phyloP scores from a whole-genome alignment of 2,113 vertebrate species.

The Nasalis larvatus region DNA sequence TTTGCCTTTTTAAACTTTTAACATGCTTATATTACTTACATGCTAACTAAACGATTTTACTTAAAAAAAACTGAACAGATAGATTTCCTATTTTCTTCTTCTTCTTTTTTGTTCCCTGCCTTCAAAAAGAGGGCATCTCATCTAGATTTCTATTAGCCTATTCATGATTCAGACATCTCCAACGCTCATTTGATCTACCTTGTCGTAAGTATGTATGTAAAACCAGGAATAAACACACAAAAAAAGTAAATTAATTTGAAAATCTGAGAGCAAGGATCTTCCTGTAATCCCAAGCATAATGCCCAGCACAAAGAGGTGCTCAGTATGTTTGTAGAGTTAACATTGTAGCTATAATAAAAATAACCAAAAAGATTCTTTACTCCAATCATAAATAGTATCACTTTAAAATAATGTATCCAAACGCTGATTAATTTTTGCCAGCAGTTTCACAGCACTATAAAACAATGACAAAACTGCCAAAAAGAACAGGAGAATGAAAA shows the following conservation, averaged over 20 bases:
- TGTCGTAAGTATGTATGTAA: background rate
- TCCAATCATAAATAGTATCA: background rate
- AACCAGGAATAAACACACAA: background rate
- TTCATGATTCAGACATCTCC: background rate
- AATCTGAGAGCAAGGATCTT: background rate
- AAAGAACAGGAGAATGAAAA: background rate
- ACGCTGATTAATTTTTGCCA: background rate
- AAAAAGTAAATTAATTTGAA: background rate
- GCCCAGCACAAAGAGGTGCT: background rate
- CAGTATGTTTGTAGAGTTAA: background rate
- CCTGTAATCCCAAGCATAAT: background rate
- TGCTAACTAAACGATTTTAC: conserved; percentile 16
- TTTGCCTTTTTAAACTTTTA: conserved; percentile 42
- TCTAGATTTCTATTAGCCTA: conserved; percentile 14
- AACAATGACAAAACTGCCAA: background rate
- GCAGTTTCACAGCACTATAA: background rate
- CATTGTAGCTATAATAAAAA: background rate
- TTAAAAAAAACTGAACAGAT: background rate
- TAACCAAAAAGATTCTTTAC: background rate
- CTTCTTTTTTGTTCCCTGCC: background rate
- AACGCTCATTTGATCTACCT: background rate
- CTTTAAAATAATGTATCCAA: conserved; percentile 25
- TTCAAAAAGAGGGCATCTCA: background rate
- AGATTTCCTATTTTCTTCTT: background rate
- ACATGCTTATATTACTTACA: conserved; percentile 30